Percentiles rank a stretch among this genome's conserved stretches.
Conservation (phyloP, 2,797 vertebrate genomes). For the Acipenser oxyrinchus region DNA sequence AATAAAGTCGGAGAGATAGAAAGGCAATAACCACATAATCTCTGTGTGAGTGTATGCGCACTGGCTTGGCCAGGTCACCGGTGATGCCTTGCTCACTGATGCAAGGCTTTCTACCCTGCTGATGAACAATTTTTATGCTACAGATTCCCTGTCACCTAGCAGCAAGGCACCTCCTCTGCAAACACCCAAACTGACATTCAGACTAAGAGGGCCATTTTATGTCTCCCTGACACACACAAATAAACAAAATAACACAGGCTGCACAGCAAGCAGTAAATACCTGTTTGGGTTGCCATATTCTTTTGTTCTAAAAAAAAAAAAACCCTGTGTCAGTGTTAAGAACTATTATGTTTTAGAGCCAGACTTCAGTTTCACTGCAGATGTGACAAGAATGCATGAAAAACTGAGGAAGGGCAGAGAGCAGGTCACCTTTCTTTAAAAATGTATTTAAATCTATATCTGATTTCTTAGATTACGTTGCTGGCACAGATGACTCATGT, state of each 20-base stretch:
- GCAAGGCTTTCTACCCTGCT: conserved; percentile 8
- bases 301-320: neutral
- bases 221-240: neutral
- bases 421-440: too few species aligned
- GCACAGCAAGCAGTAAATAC: too few species aligned
- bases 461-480: too few species aligned
- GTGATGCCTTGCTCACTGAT: conserved; percentile 3
- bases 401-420: too few species aligned
- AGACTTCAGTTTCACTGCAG: neutral
- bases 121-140: conserved; percentile 10
- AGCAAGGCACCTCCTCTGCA: neutral
- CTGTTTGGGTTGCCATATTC: too few species aligned
- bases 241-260: too few species aligned
- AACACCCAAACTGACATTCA: neutral
- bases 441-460: too few species aligned
- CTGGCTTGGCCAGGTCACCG: conserved; percentile 9
- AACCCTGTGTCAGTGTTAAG: neutral
- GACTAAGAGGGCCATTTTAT: neutral
- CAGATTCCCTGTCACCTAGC: conserved; percentile 4
- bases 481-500: too few species aligned
- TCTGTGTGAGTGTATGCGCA: neutral
- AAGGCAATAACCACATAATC: neutral
- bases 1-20: conserved; percentile 4
- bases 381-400: neutral
- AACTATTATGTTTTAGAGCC: too few species aligned